These are phyloP conservation scores for Tineola bisselliella DNA, from an alignment of 2,888 invertebrate species.

Conservation along the genomic window DNA sequence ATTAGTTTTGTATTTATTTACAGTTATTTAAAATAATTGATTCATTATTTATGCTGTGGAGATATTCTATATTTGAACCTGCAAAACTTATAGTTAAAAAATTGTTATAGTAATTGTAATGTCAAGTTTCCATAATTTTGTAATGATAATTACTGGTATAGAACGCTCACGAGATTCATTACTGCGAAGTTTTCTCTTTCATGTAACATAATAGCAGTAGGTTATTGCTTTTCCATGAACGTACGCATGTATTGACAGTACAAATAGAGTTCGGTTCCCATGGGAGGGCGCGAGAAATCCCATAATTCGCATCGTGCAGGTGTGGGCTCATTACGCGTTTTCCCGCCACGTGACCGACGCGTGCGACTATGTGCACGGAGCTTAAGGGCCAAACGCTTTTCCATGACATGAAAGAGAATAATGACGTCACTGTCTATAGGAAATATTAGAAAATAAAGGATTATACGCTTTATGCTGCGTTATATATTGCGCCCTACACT, in stretches of 20 bases:
- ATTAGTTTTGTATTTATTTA: neutral
- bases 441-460: neutral
- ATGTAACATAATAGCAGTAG: slow-evolving; percentile 17
- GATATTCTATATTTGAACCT: too few relatives aligned
- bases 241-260: slow-evolving; percentile 45
- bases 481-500: neutral
- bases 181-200: neutral
- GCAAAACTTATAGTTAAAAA: too few relatives aligned
- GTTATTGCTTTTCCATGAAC: slow-evolving; percentile 34
- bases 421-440: neutral
- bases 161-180: too few relatives aligned
- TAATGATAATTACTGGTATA: too few relatives aligned
- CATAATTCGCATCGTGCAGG: slow-evolving; percentile 62
- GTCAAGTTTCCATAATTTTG: too few relatives aligned
- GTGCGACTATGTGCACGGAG: slow-evolving; percentile 26
- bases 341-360: slow-evolving; percentile 55
- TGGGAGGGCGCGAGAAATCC: slow-evolving; percentile 68
- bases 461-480: neutral
- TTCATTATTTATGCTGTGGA: too few relatives aligned
- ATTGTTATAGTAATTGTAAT: too few relatives aligned
- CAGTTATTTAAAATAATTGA: too few relatives aligned
- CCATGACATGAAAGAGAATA: neutral
- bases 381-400: slow-evolving; percentile 8
- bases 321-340: slow-evolving; percentile 63
- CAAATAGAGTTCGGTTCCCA: slow-evolving; percentile 53